A percentile compares a stretch with the other conserved stretches of the same genome.
These are phyloP conservation scores for Chinchilla lanigera DNA, from an alignment of 2,113 vertebrate species.

Conservation along the genomic window DNA sequence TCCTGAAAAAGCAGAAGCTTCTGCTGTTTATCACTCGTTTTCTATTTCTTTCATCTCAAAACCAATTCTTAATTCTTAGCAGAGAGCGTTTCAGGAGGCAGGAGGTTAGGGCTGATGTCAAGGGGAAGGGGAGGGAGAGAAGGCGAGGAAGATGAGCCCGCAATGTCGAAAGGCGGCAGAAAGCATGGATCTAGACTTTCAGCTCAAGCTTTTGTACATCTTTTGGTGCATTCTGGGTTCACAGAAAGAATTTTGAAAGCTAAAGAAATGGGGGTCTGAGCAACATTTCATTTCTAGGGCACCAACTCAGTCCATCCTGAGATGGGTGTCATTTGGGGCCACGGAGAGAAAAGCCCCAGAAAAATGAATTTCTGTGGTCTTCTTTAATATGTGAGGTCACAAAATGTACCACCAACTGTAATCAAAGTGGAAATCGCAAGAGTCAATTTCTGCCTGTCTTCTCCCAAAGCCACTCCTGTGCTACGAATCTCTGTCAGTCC, in stretches of 20 bases:
- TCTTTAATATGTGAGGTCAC: not conserved
- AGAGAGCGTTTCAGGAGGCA: not conserved
- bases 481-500: not conserved
- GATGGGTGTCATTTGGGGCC: not conserved
- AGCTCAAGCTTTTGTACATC: not conserved
- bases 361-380: not conserved
- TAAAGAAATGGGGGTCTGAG: not conserved
- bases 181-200: not conserved
- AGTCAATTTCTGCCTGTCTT: not conserved
- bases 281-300: not conserved
- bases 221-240: not conserved
- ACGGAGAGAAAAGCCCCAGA: not conserved
- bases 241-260: slow-evolving; percentile 31
- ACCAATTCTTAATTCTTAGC: not conserved
- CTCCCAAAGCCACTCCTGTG: not conserved
- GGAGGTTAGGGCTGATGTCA: not conserved
- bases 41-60: not conserved
- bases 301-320: not conserved
- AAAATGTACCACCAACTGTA: not conserved
- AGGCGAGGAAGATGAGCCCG: not conserved
- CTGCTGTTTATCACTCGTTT: not conserved
- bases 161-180: not conserved
- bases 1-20: not conserved
- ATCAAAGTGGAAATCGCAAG: not conserved
- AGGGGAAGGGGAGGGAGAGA: not conserved